These are phyloP conservation scores for Pyrocephalus nanus DNA, from an alignment of 2,797 vertebrate species.

Conservation along the genomic window DNA sequence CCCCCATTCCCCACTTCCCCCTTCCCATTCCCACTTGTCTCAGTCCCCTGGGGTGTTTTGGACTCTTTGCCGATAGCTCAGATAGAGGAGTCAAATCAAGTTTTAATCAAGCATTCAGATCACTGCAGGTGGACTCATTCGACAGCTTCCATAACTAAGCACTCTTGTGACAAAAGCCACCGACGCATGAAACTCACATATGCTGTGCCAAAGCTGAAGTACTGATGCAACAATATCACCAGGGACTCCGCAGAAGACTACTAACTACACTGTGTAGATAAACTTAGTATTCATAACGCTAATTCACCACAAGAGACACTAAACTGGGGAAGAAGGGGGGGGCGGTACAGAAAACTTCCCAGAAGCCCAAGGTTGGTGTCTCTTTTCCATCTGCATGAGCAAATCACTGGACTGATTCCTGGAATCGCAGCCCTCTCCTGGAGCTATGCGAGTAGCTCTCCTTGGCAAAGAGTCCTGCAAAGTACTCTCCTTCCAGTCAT, in stretches of 20 bases:
- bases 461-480: neutral
- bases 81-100: neutral
- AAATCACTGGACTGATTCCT: neutral
- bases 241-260: neutral
- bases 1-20: neutral
- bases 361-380: neutral
- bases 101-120: slow-evolving; percentile 34
- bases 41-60: neutral
- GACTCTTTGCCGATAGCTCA: neutral
- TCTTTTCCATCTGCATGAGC: neutral
- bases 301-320: neutral
- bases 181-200: neutral
- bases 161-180: slow-evolving; percentile 9
- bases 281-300: neutral
- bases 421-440: neutral
- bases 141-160: neutral
- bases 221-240: neutral
- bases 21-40: neutral
- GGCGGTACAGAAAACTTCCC: neutral
- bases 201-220: neutral
- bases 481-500: neutral
- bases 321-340: neutral
- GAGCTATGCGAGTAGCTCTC: neutral
- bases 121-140: neutral
- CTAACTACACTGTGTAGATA: neutral